Evolutionary conservation across 2,888 invertebrate genomes (phyloP).

Genomic region (Mimachlamys varia): DNA sequence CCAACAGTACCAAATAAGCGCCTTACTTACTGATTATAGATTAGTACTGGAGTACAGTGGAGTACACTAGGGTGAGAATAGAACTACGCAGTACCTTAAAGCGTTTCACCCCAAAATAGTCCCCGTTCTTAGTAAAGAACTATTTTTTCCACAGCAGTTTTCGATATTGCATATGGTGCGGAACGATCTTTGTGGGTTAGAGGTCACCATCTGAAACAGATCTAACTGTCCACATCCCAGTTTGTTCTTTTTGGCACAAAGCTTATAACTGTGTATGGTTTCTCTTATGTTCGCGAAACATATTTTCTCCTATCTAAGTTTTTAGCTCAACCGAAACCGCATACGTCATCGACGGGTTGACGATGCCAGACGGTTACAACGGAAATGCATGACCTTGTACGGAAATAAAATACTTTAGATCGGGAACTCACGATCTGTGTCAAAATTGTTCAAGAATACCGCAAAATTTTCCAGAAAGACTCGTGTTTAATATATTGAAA

Average conservation of each 20-base stretch:
- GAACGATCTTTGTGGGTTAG: background rate
- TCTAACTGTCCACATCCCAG: background rate
- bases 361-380: background rate
- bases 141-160: background rate
- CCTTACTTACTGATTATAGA: background rate
- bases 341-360: background rate
- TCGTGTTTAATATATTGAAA: background rate
- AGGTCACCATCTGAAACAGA: conserved; percentile 14
- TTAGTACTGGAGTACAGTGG: no score
- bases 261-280: background rate
- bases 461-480: background rate
- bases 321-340: background rate
- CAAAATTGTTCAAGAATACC: background rate
- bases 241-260: background rate
- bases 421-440: background rate
- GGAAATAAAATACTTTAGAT: background rate
- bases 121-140: background rate
- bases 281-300: background rate
- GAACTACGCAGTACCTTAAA: background rate
- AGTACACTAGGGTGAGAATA: no score
- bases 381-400: background rate
- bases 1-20: background rate
- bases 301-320: background rate
- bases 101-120: background rate
- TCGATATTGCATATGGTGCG: background rate